These are phyloP conservation scores for Myotis myotis DNA, from an alignment of 2,797 vertebrate genomes.

Conservation along the genomic window DNA sequence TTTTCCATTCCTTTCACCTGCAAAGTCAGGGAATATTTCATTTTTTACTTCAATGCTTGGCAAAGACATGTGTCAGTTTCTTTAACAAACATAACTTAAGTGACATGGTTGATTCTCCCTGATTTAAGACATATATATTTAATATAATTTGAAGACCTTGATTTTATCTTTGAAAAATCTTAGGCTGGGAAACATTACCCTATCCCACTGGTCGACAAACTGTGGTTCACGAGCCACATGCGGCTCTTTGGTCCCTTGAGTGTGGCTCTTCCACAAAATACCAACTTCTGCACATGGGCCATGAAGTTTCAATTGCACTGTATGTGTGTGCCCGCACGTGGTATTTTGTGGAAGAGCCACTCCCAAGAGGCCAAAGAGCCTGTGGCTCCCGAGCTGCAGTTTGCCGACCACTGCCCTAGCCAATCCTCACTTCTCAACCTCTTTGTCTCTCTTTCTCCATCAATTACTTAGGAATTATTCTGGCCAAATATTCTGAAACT, in stretches of 20 bases:
- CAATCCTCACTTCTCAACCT: not conserved
- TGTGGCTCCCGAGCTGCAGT: too few relatives aligned
- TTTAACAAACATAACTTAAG: not conserved
- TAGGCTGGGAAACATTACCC: not conserved
- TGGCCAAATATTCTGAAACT: not conserved
- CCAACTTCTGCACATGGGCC: too few relatives aligned
- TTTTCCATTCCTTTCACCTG: not conserved
- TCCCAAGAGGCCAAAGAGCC: too few relatives aligned
- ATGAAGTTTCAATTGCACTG: too few relatives aligned
- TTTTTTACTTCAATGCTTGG: not conserved
- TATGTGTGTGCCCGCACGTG: too few relatives aligned
- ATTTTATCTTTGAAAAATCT: not conserved
- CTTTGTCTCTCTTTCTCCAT: not conserved
- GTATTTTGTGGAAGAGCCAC: too few relatives aligned
- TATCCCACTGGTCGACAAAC: too few relatives aligned
- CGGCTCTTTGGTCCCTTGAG: too few relatives aligned
- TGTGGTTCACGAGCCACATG: too few relatives aligned
- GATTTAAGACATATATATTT: not conserved
- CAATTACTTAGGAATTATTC: not conserved
- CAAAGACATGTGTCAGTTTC: not conserved
- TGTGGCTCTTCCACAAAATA: too few relatives aligned
- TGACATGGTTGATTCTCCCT: not conserved
- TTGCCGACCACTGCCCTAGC: not conserved
- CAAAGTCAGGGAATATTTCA: not conserved
- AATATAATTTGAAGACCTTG: not conserved